A percentile compares a stretch with the other conserved stretches of the same genome.
Conservation (phyloP, 2,888 invertebrate genomes). For the Spilosoma lubricipeda region DNA sequence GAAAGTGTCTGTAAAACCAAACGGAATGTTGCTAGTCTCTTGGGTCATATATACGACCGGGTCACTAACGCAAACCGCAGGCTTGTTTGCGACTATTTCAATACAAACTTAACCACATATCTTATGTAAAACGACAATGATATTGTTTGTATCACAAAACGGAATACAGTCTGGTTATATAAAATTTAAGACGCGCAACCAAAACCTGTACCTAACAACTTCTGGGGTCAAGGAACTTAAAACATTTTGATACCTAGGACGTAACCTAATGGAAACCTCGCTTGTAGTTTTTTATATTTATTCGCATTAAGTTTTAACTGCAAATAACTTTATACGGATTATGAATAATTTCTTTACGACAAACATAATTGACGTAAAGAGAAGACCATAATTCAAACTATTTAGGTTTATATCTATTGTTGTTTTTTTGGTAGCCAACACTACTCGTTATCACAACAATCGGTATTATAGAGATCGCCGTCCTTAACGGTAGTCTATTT, state of each 20-base stretch:
- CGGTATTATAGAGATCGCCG: background rate
- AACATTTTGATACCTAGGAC: slow-evolving; percentile 15
- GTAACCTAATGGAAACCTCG: background rate
- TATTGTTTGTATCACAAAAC: background rate
- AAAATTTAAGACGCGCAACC: slow-evolving; percentile 12
- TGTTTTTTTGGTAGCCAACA: background rate
- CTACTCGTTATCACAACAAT: background rate
- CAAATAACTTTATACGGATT: background rate
- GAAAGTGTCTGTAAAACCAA: background rate
- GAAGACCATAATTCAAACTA: background rate
- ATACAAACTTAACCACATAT: background rate
- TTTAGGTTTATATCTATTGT: background rate
- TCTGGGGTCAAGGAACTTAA: slow-evolving; percentile 14
- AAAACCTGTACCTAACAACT: slow-evolving; percentile 12
- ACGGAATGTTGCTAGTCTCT: background rate
- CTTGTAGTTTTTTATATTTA: background rate
- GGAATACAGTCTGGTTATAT: slow-evolving; percentile 10
- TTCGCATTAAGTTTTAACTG: background rate
- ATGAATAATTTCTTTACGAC: background rate
- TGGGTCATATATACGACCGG: background rate
- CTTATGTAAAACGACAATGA: slow-evolving; percentile 3
- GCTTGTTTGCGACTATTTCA: background rate
- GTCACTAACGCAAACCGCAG: background rate
- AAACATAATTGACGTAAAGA: background rate
- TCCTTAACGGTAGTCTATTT: too few relatives aligned